phyloP scores from a whole-genome alignment of 2,888 invertebrate species.

The Lapara coniferarum region DNA sequence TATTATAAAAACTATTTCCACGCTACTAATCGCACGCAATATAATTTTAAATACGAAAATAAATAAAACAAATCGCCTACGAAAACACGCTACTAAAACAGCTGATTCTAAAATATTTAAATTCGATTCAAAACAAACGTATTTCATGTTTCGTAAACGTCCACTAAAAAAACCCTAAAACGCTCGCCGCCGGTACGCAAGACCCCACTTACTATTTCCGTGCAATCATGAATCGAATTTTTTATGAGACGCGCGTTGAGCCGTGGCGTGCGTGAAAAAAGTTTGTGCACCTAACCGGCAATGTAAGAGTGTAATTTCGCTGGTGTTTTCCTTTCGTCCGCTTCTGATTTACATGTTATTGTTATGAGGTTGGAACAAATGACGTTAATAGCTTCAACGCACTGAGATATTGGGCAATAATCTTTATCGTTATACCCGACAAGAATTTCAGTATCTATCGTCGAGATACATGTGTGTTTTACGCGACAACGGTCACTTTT shows the following conservation, averaged over 20 bases:
- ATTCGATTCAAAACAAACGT: slow-evolving; percentile 56
- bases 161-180: slow-evolving; percentile 53
- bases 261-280: slow-evolving; percentile 79
- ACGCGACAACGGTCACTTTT: slow-evolving; percentile 37
- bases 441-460: slow-evolving; percentile 41
- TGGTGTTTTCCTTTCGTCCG: slow-evolving; percentile 27
- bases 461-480: slow-evolving; percentile 42
- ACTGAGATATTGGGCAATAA: slow-evolving; percentile 54
- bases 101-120: slow-evolving; percentile 50
- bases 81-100: slow-evolving; percentile 41
- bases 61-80: slow-evolving; percentile 21
- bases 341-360: slow-evolving; percentile 51
- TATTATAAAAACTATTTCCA: background rate
- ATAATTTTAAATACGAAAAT: slow-evolving; percentile 14
- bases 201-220: slow-evolving; percentile 65
- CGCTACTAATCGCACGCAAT: slow-evolving; percentile 28
- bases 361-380: slow-evolving; percentile 46
- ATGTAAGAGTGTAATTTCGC: slow-evolving; percentile 46
- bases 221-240: slow-evolving; percentile 72
- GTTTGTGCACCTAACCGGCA: slow-evolving; percentile 29
- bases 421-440: slow-evolving; percentile 49
- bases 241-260: slow-evolving; percentile 72
- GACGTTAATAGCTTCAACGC: slow-evolving; percentile 47
- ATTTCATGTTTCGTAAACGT: slow-evolving; percentile 50
- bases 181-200: slow-evolving; percentile 59